A percentile compares a stretch with the other conserved stretches of the same genome.
phyloP scores from a whole-genome alignment of 2,797 vertebrate species.

The Adelosebastes latens region DNA sequence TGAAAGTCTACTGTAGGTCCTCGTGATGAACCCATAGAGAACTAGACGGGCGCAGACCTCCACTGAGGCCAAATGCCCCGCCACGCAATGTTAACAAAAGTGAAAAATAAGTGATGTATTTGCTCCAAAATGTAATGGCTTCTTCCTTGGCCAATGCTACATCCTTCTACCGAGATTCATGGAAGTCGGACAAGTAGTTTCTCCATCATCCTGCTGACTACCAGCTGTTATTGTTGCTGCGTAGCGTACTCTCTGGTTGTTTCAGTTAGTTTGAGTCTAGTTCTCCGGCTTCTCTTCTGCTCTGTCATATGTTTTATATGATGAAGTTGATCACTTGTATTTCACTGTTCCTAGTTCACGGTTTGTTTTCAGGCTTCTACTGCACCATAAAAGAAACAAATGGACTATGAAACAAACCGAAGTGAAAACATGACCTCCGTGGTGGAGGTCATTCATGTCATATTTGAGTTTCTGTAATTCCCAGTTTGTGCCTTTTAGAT shows the following conservation, averaged over 20 bases:
- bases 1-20: background rate
- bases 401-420: background rate
- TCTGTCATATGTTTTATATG: too few species aligned
- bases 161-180: background rate
- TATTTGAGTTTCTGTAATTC: background rate
- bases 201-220: too few species aligned
- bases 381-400: too few species aligned
- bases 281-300: too few species aligned
- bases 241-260: too few species aligned
- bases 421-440: background rate
- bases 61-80: too few species aligned
- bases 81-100: background rate
- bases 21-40: background rate
- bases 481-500: background rate
- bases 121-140: background rate
- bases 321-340: too few species aligned
- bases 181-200: background rate
- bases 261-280: too few species aligned
- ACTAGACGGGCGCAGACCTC: background rate
- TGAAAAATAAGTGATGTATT: background rate
- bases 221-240: too few species aligned
- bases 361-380: too few species aligned
- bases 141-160: background rate
- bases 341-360: too few species aligned
- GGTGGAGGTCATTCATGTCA: background rate